These are phyloP conservation scores for Acanthoscelides obtectus DNA, from an alignment of 2,888 invertebrate species.

Conservation along the genomic window DNA sequence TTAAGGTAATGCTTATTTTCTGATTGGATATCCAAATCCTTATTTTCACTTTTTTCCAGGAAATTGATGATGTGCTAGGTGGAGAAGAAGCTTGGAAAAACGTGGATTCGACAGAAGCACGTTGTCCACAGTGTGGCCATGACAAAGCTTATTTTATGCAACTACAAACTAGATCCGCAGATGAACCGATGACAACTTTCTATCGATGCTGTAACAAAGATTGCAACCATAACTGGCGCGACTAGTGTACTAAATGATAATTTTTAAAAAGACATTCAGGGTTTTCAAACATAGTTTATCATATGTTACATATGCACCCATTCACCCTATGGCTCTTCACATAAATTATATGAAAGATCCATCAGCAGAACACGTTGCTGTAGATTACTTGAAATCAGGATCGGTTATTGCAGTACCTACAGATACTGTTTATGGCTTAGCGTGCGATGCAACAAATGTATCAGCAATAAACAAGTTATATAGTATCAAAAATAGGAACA, in stretches of 20 bases:
- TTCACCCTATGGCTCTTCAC: constrained; percentile 33
- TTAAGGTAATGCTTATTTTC: constrained; percentile 60
- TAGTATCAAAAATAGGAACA: constrained; percentile 68
- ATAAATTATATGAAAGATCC: constrained; percentile 27
- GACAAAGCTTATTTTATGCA: constrained; percentile 94
- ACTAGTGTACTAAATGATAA: constrained; percentile 50
- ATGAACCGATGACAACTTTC: constrained; percentile 99
- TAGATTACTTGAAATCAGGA: constrained; percentile 44
- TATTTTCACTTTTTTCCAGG: constrained; percentile 48
- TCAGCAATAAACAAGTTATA: constrained; percentile 77
- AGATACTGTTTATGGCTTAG: constrained; percentile 95
- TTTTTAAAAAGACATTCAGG: constrained; percentile 6
- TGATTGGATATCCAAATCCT: background rate
- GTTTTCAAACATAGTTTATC: constrained; percentile 12
- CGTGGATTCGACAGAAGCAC: constrained; percentile 92
- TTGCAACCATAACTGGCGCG: constrained; percentile 93
- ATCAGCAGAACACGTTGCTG: constrained; percentile 31
- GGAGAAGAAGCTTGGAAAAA: constrained; percentile 97
- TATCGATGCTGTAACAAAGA: constrained; percentile 89
- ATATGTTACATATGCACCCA: constrained; percentile 11
- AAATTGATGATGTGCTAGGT: constrained; percentile 93
- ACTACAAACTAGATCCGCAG: constrained; percentile 96
- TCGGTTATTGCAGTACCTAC: constrained; percentile 88
- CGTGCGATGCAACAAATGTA: constrained; percentile 77
- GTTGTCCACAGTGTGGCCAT: constrained; percentile 89